Base-by-base conservation (phyloP, 2,797 vertebrate species). In the Glyptemys insculpta region DNA sequence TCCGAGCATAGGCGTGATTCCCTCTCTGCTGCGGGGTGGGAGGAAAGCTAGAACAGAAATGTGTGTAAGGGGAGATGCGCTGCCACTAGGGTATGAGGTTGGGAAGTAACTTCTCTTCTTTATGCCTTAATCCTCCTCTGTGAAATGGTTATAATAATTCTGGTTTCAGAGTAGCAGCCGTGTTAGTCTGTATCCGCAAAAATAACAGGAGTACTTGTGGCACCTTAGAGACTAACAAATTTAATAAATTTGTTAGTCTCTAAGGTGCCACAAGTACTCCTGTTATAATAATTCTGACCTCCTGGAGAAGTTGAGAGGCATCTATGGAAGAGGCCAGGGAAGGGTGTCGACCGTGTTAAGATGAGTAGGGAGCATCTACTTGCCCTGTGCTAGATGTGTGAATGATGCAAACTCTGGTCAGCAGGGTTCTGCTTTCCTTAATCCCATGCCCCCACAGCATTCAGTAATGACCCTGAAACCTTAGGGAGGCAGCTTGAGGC, bases 261-360 rank as follows among this genome's bases (percentile, higher is more conserved):
- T n/a, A n/a, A n/a, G n/a, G n/a, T n/a, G n/a, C n/a, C n/a, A n/a
- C n/a, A n/a, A n/a, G n/a, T n/a, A n/a, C n/a, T n/a, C n/a, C n/a
- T n/a, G 44, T 47, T 31, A 47, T 8, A 47, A 78, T 47, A 78
- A 29, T 49, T 81, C 82, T 81, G 85, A 81, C 90, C 11, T 89
- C 15, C 1, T 86, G 83, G 21, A 84, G 81, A 57, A 41, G 27
- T 2, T 76, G 41, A 78, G n/a, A 95, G 59, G 78, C 27, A 5
- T 47, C 15, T 74, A 65, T 65, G 65, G 34, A 83, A 94, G 80
- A 81, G 23, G 37, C 47, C 89, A 59, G 54, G 2, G 82, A 56
- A 44, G 27, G 29, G 65, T 81, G 94, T 97, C 90, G 27, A 78
- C 47, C 65, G 49, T 89, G 56, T 72, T 81, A 78, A 86, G 72